Evolutionary conservation across 1,140 invertebrate species (phyloP).

Genomic region (Drosophila grimshawi): DNA sequence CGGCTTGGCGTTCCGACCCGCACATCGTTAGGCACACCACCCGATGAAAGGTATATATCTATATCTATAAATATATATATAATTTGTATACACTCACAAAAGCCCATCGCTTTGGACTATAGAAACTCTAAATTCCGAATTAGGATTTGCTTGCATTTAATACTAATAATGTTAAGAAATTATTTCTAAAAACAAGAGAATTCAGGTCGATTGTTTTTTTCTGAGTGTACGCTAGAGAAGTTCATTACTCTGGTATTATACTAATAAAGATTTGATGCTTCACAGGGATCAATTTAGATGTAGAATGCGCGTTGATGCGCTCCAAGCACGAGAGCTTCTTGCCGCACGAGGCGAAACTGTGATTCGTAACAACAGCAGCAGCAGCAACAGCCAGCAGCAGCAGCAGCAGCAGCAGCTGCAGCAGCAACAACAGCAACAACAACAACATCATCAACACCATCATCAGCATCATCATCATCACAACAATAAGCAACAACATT

Average conservation of each 20-base stretch:
- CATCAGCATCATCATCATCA: slow-evolving; percentile 52
- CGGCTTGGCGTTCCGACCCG: slow-evolving; percentile 87
- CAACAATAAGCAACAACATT: slow-evolving; percentile 52
- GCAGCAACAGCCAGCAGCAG: slow-evolving; percentile 52
- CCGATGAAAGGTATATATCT: slow-evolving; percentile 76
- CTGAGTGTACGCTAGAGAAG: too few relatives aligned
- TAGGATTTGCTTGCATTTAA: too few relatives aligned
- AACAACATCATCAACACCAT: slow-evolving; percentile 71
- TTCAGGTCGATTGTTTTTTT: too few relatives aligned
- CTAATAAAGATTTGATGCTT: not conserved
- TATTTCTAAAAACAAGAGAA: too few relatives aligned
- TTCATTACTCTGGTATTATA: not conserved
- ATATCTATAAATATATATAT: not conserved
- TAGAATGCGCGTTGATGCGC: slow-evolving; percentile 82
- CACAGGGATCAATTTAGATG: slow-evolving; percentile 82
- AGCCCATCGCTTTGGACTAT: too few relatives aligned
- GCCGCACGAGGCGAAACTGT: slow-evolving; percentile 79
- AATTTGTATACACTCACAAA: too few relatives aligned
- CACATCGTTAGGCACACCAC: slow-evolving; percentile 80
- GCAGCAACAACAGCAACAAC: slow-evolving; percentile 54
- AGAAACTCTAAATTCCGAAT: too few relatives aligned
- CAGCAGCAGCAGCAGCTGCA: slow-evolving; percentile 54
- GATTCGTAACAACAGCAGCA: slow-evolving; percentile 72
- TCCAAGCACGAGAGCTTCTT: slow-evolving; percentile 77
- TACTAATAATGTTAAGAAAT: too few relatives aligned